Base-by-base conservation (phyloP, 2,888 invertebrate genomes). In the Trilocha varians region DNA sequence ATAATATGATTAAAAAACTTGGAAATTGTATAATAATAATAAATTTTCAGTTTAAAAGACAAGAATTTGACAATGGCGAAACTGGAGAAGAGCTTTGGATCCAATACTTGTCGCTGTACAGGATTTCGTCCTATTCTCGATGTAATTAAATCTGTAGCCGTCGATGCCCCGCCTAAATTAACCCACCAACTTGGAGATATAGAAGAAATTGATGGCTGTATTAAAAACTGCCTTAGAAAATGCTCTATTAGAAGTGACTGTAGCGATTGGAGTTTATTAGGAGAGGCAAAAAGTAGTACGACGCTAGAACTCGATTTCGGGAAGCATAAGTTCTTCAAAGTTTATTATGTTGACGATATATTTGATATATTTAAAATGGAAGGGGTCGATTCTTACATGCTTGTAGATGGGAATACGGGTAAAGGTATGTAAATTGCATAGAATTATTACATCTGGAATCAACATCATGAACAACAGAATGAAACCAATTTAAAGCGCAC, bases 81-180 rank as follows among this genome's bases (percentile, higher is more conserved):
- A 52, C 76, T 93, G 16, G 93, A 94, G 60, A 89, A 91, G 50
- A 88, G 91, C 0, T 92, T 93, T 49, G 93, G 91, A 16, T 89
- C 92, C 44, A 93, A 93, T 57, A 91, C 94, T 3, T 94, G 94
- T 49, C 87, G 94, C 6, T 94, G 94, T 59, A 94, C 94, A 0
- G 94, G 94, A 0, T 94, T 91, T 63, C 82, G 93, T 1, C 90
- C 93, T 0, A 94, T 94, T 45, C 62, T 93, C 45, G 93, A 94
- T 59, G 88, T 92, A 1, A 90, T 93, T 70, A 93, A 93, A 62
- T 89, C 92, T 0, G 90, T 92, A 49, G 91, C 90, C 1, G 66
- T 65, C 0, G 91, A 92, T 57, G 88, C 89, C 5, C 75, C 87
- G 5, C 78, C 87, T n/a, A 61, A 80, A 39, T 66, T 90, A 6